Conservation (phyloP, 2,797 vertebrate species). For the Paramormyrops hopkinsi region DNA sequence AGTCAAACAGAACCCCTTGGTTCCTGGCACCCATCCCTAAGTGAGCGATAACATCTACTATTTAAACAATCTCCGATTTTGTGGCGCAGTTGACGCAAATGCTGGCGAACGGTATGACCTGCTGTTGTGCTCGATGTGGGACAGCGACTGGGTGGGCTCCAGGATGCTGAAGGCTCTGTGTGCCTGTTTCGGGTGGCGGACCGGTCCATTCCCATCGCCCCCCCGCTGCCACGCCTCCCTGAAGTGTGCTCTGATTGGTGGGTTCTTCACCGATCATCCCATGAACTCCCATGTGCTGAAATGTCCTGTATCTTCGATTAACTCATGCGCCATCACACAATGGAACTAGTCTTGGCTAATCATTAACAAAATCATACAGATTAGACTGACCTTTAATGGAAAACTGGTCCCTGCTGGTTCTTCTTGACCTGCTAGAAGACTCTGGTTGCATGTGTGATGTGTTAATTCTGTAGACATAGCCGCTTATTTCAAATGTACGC, state of each 20-base stretch:
- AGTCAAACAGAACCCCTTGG: constrained; percentile 7
- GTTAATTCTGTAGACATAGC: neutral
- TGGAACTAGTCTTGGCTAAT: neutral
- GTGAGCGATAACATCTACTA: neutral
- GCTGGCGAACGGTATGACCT: neutral
- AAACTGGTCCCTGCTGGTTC: neutral
- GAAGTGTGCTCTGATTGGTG: neutral
- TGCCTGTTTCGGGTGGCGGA: neutral
- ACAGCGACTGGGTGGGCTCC: neutral
- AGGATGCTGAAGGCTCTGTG: neutral
- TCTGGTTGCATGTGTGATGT: neutral
- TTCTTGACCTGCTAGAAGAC: neutral
- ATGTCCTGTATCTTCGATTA: neutral
- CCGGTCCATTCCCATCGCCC: neutral
- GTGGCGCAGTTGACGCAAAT: neutral
- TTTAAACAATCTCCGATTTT: neutral
- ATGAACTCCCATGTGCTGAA: neutral
- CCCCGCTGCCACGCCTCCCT: neutral
- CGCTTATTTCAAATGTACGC: neutral
- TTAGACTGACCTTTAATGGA: neutral
- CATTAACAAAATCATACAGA: neutral
- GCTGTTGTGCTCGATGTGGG: neutral
- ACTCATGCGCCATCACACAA: neutral
- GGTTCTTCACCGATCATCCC: neutral
- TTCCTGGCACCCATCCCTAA: neutral